Conservation (phyloP, 1,140 invertebrate species). For the Ceratosolen solmsi region DNA sequence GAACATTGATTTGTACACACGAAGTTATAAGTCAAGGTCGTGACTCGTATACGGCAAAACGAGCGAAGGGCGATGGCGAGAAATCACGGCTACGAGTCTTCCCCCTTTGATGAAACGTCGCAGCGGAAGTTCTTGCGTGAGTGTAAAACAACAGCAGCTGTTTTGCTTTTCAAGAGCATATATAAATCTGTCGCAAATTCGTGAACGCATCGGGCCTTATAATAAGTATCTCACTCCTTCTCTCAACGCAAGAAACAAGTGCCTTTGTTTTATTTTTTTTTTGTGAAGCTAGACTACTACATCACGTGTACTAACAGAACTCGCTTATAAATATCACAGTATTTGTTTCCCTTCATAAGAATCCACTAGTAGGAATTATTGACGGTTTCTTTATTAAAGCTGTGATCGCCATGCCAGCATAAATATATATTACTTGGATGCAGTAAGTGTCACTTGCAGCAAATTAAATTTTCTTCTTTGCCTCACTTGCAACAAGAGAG, state of each 20-base stretch:
- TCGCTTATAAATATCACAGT: slow-evolving; percentile 5
- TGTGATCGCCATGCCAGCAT: neutral
- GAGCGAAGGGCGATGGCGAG: neutral
- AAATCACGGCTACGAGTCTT: neutral
- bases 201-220: neutral
- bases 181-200: slow-evolving; percentile 4
- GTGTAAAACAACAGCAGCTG: neutral
- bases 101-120: too few relatives aligned
- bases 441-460: neutral
- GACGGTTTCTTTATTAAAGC: neutral
- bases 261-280: too few relatives aligned
- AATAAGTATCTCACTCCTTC: neutral
- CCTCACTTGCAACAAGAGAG: neutral
- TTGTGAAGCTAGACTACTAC: neutral
- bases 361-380: neutral
- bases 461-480: neutral
- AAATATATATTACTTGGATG: neutral
- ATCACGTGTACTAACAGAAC: neutral
- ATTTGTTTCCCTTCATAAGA: neutral
- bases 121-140: neutral
- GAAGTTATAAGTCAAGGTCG: too few relatives aligned
- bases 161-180: neutral
- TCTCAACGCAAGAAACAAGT: neutral
- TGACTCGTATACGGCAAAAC: too few relatives aligned
- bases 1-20: too few relatives aligned